Base-by-base conservation (phyloP, 2,113 vertebrate genomes). In the Cheirogaleus medius region DNA sequence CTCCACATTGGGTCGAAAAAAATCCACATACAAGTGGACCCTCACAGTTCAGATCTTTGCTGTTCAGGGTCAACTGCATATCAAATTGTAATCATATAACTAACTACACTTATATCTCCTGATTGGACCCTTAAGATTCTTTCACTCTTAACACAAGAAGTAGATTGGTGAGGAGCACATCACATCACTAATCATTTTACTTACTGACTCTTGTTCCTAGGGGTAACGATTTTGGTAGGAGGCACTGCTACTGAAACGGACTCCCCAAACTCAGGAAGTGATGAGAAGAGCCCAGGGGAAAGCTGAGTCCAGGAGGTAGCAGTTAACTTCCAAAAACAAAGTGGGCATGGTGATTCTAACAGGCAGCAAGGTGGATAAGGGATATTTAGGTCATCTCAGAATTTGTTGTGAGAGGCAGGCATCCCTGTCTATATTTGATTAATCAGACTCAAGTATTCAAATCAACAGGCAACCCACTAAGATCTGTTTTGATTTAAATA, bases 401-500 rank as follows among this genome's bases (percentile, higher is more conserved):
- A 9, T 97, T 66, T 73, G 12, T 68, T 84, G 68, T 77, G 21
- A 82, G 1, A 58, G 29, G 87, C 71, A 96, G 86, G 78, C 90
- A 87, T 87, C 29, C 25, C 47, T 68, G 47, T 66, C 54, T 63
- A 37, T 64, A 60, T 63, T 68, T 90, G 71, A 80, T 34, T 44
- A 73, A 54, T 63, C 54, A 56, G n/a, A 93, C 12, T n/a, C n/a
- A 82, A 49, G 47, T 83, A 92, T 78, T 94, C 68, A 93, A 66
- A 78, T 90, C 56, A 90, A 74, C 5, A 87, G 34, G 56, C 69
- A 93, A 60, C 56, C 39, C 49, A 92, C 81, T 64, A 81, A 90
- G 47, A 74, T 73, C 63, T 73, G 20, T 83, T 86, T 82, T 87
- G 13, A 82, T 66, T 92, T 90, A 92, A 95, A 83, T 60, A 97